These are phyloP conservation scores for Trichopoda pennipes DNA, from an alignment of 2,888 invertebrate genomes.

Conservation along the genomic window DNA sequence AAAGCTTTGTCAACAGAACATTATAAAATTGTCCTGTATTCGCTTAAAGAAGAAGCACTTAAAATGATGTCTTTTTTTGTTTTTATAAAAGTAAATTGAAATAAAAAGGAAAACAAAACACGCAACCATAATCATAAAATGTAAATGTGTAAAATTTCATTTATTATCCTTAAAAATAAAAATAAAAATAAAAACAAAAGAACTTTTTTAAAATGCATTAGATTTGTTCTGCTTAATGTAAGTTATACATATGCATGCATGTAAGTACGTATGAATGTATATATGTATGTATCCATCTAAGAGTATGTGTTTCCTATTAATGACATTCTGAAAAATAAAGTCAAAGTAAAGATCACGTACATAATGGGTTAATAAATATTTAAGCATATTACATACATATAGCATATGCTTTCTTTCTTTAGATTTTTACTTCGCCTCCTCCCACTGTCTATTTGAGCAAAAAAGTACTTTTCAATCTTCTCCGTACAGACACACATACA, in stretches of 20 bases:
- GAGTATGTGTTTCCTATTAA: not conserved
- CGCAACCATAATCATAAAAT: no score
- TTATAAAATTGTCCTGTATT: no score
- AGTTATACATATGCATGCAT: no score
- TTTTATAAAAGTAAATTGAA: no score
- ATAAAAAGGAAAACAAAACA: no score
- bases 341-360: conserved; percentile 65
- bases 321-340: conserved; percentile 11
- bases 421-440: conserved; percentile 42
- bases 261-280: no score
- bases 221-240: conserved; percentile 51
- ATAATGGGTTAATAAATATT: conserved; percentile 80
- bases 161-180: not conserved
- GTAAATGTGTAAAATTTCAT: no score
- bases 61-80: no score
- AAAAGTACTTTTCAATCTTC: conserved; percentile 12
- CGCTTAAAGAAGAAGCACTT: no score
- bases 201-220: conserved; percentile 14
- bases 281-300: no score
- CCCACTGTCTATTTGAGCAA: not conserved
- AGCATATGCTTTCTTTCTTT: conserved; percentile 32
- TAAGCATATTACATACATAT: conserved; percentile 68
- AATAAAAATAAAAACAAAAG: no score
- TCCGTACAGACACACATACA: not conserved
- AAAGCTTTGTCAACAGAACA: no score